These are phyloP conservation scores for Xenopus petersii DNA, from an alignment of 2,797 vertebrate genomes.

Conservation along the genomic window DNA sequence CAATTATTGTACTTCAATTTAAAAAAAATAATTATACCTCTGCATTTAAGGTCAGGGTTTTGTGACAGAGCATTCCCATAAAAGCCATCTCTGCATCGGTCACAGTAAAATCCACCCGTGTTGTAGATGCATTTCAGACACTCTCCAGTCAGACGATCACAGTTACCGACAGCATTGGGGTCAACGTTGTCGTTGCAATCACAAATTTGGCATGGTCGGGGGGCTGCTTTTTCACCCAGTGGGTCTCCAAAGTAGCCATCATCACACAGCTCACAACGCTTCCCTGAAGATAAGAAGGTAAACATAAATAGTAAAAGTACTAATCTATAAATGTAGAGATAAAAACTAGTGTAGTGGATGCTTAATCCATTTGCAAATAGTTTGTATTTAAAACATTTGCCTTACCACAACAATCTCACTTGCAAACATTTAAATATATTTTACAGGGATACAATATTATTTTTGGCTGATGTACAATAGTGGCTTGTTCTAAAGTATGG, in stretches of 20 bases:
- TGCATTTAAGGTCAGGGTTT: constrained; percentile 79
- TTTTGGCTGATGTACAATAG: no score
- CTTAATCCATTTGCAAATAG: not conserved
- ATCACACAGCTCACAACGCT: constrained; percentile 91
- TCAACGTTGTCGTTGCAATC: constrained; percentile 93
- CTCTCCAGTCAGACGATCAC: constrained; percentile 80
- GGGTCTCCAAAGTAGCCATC: constrained; percentile 94
- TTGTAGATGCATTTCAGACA: constrained; percentile 94
- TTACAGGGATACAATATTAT: no score
- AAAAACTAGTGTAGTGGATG: not conserved
- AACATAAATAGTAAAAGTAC: not conserved
- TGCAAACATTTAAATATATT: no score
- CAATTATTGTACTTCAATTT: no score
- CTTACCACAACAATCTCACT: no score
- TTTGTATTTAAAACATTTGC: no score
- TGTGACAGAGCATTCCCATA: constrained; percentile 80
- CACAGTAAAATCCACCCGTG: constrained; percentile 88
- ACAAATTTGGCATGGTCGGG: constrained; percentile 79
- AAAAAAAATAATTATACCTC: constrained; percentile 59
- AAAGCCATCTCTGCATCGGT: constrained; percentile 86
- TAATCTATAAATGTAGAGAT: not conserved
- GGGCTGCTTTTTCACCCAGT: constrained; percentile 67
- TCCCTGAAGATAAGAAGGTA: constrained; percentile 66
- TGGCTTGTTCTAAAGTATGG: no score
- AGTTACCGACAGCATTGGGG: constrained; percentile 92